Evolutionary conservation across 2,888 invertebrate genomes (phyloP).

Genomic region (Eucriotettix oculatus): DNA sequence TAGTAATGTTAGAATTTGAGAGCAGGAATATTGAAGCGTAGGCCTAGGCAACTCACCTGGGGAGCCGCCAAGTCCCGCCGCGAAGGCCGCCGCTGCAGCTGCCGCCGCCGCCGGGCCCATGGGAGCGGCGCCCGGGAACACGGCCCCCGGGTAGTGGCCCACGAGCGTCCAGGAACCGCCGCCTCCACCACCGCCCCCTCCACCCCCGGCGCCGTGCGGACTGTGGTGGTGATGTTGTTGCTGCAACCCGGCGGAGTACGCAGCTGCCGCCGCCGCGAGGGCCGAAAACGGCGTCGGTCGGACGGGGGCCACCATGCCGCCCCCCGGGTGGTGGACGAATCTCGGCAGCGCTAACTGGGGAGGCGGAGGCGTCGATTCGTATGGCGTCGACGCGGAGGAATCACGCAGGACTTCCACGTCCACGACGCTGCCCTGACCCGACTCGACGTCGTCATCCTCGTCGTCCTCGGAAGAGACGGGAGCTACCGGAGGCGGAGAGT

Average conservation of each 20-base stretch:
- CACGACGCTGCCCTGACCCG: constrained; percentile 41
- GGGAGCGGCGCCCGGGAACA: constrained; percentile 10
- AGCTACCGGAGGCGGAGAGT: constrained; percentile 12
- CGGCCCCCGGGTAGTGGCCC: constrained; percentile 11
- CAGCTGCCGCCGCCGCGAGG: constrained; percentile 48
- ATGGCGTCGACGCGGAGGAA: constrained; percentile 6
- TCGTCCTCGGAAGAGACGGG: constrained; percentile 41
- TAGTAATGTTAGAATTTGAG: too few species aligned
- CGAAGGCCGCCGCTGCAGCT: constrained; percentile 5
- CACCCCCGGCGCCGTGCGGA: neutral
- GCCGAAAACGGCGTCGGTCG: constrained; percentile 63
- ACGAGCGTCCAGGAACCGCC: constrained; percentile 6
- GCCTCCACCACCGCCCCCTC: neutral
- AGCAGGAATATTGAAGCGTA: too few species aligned
- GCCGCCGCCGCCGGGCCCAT: constrained; percentile 8
- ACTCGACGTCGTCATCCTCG: constrained; percentile 40
- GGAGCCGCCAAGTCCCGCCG: constrained; percentile 9
- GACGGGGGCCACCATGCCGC: constrained; percentile 31
- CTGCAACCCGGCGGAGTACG: constrained; percentile 8
- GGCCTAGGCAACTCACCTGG: constrained; percentile 5
- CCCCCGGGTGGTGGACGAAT: neutral
- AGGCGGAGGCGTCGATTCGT: neutral
- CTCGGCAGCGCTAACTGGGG: neutral
- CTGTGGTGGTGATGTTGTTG: constrained; percentile 5
- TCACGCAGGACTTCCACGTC: constrained; percentile 54